Conservation (phyloP, 2,797 vertebrate genomes). For the Peromyscus nudipes region DNA sequence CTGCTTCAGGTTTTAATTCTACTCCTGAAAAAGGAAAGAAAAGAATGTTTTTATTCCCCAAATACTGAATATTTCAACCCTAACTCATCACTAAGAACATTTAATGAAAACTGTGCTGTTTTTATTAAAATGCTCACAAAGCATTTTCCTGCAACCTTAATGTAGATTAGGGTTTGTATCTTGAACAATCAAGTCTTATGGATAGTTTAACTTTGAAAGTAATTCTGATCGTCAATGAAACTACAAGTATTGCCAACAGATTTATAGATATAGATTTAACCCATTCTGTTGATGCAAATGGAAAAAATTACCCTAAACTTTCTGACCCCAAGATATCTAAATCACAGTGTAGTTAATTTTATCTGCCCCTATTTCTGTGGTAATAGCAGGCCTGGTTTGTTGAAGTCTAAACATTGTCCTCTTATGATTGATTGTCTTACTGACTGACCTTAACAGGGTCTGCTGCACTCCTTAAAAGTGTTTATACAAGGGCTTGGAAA, state of each 20-base stretch:
- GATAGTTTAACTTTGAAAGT: slow-evolving; percentile 55
- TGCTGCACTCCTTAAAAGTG: background rate
- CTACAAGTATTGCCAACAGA: slow-evolving; percentile 18
- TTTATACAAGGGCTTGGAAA: background rate
- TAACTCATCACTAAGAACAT: slow-evolving; percentile 50
- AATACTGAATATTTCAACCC: background rate
- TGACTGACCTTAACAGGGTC: slow-evolving; percentile 31
- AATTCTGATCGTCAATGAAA: slow-evolving; percentile 54
- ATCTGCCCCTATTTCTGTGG: background rate
- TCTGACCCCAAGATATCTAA: slow-evolving; percentile 20
- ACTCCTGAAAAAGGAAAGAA: slow-evolving; percentile 80
- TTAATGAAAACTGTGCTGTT: background rate
- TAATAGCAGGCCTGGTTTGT: background rate
- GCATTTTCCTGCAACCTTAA: slow-evolving; percentile 7
- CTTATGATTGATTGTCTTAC: background rate
- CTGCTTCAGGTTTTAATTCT: slow-evolving; percentile 84
- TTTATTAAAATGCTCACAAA: slow-evolving; percentile 45
- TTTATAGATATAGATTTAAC: background rate
- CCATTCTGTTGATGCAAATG: background rate
- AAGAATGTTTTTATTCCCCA: slow-evolving; percentile 34
- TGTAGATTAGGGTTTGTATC: background rate
- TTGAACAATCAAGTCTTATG: background rate
- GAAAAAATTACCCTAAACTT: slow-evolving; percentile 39
- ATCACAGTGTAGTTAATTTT: slow-evolving; percentile 24
- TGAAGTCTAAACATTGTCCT: background rate